Base-by-base conservation (phyloP, 2,797 vertebrate genomes). In the Xerus rutilus region DNA sequence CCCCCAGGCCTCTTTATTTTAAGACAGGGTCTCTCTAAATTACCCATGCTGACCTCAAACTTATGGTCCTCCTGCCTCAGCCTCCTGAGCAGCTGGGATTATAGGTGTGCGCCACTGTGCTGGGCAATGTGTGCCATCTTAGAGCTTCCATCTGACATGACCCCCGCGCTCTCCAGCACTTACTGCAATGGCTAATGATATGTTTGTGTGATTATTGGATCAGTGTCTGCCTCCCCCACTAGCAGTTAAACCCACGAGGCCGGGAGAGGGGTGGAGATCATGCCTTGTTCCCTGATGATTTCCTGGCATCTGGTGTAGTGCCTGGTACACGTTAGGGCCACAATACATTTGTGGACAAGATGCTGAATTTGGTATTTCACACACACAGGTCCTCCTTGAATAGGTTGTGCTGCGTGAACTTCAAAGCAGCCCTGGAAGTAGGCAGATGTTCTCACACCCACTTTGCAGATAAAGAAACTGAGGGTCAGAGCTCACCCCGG, bases 161-260 rank as follows among this genome's bases (percentile, higher is more conserved):
- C 39, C 64, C 52, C 76, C 3, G 0, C 30, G 11, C 67, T 45
- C 54, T 52, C 32, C 7, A 0, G 72, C 69, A 49, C 35, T 65
- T 18, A 21, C 45, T 47, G 45, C 49, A 39, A 13, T 30, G 67
- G 45, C 79, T 91, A 95, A 96, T 82, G 86, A 78, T 0, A 47
- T 3, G 49, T 86, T 74, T 45, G 77, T 59, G 57, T 78, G 69
- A 91, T 90, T 86, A 90, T 57, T 69, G 23, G 76, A 88, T 97
- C 88, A 70, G 54, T 32, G 82, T 78, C 89, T 96, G 94, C 93
- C 89, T 86, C 90, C 87, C 67, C 69, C 4, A 52, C 43, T 4
- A 23, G 85, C 10, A 39, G 0, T 49, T 43, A 52, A 32, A 88
- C 79, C 82, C 10, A 0, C 0, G 5, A 88, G 62, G 76, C 17